Conservation (phyloP, 2,113 vertebrate species). For the Tursiops truncatus region DNA sequence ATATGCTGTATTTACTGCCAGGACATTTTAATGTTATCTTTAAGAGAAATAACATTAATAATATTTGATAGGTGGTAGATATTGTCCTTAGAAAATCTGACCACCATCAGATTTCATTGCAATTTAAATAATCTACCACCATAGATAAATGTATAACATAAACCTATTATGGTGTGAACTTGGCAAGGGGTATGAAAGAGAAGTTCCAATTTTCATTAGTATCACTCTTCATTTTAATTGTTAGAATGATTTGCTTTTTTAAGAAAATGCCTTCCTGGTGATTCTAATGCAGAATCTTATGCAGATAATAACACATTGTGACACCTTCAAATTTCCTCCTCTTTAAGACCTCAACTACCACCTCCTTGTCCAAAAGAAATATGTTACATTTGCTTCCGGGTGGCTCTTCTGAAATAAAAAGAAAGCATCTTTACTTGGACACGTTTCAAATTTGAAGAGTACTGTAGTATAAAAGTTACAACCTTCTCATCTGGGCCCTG, state of each 20-base stretch:
- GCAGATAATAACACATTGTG: constrained; percentile 20
- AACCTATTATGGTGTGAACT: neutral
- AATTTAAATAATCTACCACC: neutral
- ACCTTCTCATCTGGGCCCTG: neutral
- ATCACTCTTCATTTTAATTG: neutral
- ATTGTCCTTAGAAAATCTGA: constrained; percentile 28
- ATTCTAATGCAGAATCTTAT: neutral
- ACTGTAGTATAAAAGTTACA: constrained; percentile 13
- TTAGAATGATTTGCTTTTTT: constrained; percentile 5
- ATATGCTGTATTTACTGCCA: neutral
- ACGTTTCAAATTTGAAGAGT: constrained; percentile 10
- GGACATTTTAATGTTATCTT: constrained; percentile 14
- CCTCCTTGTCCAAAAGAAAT: neutral
- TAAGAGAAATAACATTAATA: constrained; percentile 30
- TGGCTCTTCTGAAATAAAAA: constrained; percentile 37
- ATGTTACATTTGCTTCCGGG: neutral
- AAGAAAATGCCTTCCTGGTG: constrained; percentile 30
- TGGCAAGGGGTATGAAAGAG: neutral
- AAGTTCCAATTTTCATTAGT: constrained; percentile 4
- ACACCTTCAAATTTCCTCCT: neutral
- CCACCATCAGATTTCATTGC: neutral
- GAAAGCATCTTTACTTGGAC: neutral
- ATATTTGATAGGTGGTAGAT: neutral
- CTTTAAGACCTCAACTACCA: neutral
- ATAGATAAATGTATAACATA: neutral